Evolutionary conservation across 2,113 vertebrate species (phyloP).

Genomic region (Nicator chloris): DNA sequence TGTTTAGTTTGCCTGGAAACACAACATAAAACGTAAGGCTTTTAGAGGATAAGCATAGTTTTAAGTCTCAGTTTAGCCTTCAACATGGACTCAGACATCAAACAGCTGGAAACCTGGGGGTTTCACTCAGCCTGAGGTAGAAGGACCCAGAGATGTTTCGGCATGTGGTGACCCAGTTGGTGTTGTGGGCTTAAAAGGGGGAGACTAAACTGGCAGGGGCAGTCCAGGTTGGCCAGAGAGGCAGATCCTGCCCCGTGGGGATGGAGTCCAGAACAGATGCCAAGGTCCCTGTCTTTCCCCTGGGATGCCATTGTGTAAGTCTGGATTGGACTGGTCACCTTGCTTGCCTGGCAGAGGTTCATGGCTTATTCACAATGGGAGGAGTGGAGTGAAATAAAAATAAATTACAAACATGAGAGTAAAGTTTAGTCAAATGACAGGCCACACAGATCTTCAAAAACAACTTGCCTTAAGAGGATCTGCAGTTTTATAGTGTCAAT

Average conservation of each 20-base stretch:
- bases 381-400: not conserved
- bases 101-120: not conserved
- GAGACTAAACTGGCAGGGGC: not conserved
- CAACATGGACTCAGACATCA: not conserved
- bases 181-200: not conserved
- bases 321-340: not conserved
- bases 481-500: not conserved
- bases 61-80: not conserved
- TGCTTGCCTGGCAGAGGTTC: not conserved
- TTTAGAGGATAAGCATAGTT: not conserved
- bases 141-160: not conserved
- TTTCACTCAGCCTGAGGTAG: not conserved
- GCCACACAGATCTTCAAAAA: not conserved
- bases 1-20: not conserved
- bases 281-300: not conserved
- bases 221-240: not conserved
- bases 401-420: not conserved
- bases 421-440: not conserved
- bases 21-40: not conserved
- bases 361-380: not conserved
- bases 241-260: not conserved
- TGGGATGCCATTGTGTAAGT: not conserved
- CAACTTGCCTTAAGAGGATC: not conserved
- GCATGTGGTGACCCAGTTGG: not conserved
- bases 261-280: fast-evolving